Evolutionary conservation across 2,888 invertebrate species (phyloP).

Genomic region (Phrixothrix hirtus): DNA sequence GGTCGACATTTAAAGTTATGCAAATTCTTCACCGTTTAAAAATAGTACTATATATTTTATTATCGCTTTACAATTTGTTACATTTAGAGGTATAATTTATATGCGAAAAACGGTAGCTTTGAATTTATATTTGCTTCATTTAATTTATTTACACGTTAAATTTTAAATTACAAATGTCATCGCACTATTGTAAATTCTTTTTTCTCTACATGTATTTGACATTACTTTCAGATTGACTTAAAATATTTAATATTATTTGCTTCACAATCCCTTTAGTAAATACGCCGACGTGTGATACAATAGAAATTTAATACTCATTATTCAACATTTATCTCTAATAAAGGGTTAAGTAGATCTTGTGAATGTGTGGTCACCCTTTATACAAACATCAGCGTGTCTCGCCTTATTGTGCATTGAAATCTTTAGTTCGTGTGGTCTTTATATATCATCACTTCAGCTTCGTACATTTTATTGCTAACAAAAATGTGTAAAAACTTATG

Average conservation of each 20-base stretch:
- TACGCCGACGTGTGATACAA: no score
- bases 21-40: slow-evolving; percentile 3
- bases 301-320: slow-evolving; percentile 12
- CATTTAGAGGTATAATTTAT: neutral
- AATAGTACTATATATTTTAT: neutral
- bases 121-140: neutral
- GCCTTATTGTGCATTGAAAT: neutral
- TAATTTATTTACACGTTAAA: no score
- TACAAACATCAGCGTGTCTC: neutral
- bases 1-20: neutral
- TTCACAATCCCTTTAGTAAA: no score
- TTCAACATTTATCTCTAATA: slow-evolving; percentile 6
- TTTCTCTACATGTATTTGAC: no score
- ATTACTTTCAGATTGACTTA: no score
- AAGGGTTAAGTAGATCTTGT: slow-evolving; percentile 7
- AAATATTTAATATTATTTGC: no score
- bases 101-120: neutral
- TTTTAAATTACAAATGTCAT: no score
- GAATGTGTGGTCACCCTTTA: slow-evolving; percentile 15
- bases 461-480: no score
- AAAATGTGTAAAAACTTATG: no score
- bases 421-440: neutral
- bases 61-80: neutral
- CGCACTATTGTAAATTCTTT: no score
- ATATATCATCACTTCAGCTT: no score